Evolutionary conservation across 2,113 vertebrate species (phyloP), one percentile per base, ranked within the genome.

Genomic region (Chamaetylas fuelleborni): DNA sequence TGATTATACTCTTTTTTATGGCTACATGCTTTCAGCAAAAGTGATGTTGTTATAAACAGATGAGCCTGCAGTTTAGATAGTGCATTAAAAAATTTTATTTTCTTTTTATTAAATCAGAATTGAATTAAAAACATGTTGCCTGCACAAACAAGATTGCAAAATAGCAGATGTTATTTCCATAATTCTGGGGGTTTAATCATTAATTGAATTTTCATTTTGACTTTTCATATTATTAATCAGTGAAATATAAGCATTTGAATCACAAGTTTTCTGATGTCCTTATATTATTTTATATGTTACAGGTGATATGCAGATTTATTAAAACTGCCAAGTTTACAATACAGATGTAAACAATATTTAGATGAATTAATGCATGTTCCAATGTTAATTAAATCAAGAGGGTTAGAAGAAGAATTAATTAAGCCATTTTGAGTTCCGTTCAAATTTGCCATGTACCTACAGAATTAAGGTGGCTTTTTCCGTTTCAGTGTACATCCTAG

Each of bases 81-180:
- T 33, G 22, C 24, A 60, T 60, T 19, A 43, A 88, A 90, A 92
- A 66, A 5, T 19, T 19, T 43, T 43, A 3, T 8, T 38, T 48
- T 56, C 61, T 86, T 94, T 95, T 92, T 87, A 82, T 91, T 88
- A 89, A 78, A 91, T 78, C 31, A n/a, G 15, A 45, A 89, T 77
- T 26, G 15, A 91, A 81, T 77, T 90, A 72, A 91, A 96, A 96
- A 66, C 15, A 56, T 60, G 47, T 17, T 76, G 15, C 29, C 29
- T 91, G 64, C 6, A 38, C 86, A 65, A 81, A 66, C 0, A 5
- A 81, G 34, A 85, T 82, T 79, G 29, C 19, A 90, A 86, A 95
- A 96, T 61, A 92, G 74, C 80, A 95, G 48, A 71, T 60, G 54
- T 25, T 78, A 31, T 92, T 94, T 92, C 29, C 26, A 57, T 78